Base-by-base conservation (phyloP, 2,797 vertebrate genomes). In the Chelmon rostratus region DNA sequence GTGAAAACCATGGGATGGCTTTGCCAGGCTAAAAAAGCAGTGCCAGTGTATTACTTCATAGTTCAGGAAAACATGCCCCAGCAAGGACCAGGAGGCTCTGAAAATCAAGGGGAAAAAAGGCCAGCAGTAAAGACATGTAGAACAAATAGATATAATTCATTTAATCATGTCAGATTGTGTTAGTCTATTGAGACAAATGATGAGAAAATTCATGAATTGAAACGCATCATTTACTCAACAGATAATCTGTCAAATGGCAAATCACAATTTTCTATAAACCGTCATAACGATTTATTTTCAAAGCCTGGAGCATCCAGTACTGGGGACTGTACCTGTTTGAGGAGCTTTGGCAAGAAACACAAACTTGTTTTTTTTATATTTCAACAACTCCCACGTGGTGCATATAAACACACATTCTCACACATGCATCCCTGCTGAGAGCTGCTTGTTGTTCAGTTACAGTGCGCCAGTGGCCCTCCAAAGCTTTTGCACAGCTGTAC, bases 401-500 rank as follows among this genome's bases (percentile, higher is more conserved):
- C 62, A 59, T 69, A 11, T 47, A 81, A 79, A 84, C 69, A 79
- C 49, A 70, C 47, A 57, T 16, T 37, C 59, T 35, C 46, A 75
- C 42, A 33, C 47, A 21, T 6, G 35, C 68, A 69, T 79, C 50
- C 79, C 79, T 56, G 31, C 78, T 72, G 72, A 77, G 82, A 88
- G 74, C 63, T 67, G 85, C 82, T 85, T 87, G 86, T 88, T 91
- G 91, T 92, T 91, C 83, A 78, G 82, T 81, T 82, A 86, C 78
- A 91, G 87, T 75, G 66, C 66, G 57, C 57, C 80, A 44, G 58
- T 31, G 71, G 74, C 82, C 57, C 73, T 72, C 64, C 50, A 77
- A 91, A 90, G 87, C 86, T 73, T 73, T 57, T 35, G 57, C 87
- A 89, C 93, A 94, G 92, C 90, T 94, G 92, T 87, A 85, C 79